phyloP scores from a whole-genome alignment of 1,140 invertebrate genomes.

The Megalopta genalis region DNA sequence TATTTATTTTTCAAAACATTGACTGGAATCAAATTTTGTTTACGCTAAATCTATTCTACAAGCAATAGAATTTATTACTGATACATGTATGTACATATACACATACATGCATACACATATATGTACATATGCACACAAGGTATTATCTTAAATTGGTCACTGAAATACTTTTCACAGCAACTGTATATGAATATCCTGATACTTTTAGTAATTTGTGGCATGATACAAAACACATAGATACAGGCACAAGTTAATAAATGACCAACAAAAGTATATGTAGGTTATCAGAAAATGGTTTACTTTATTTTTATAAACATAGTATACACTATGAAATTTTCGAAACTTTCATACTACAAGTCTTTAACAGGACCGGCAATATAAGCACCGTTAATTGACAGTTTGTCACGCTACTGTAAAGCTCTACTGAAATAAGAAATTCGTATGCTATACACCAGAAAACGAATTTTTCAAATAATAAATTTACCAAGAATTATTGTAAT shows the following conservation, averaged over 20 bases:
- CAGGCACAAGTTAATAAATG: constrained; percentile 10
- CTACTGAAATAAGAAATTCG: not conserved
- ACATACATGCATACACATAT: no score
- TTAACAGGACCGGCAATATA: not conserved
- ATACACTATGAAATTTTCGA: not conserved
- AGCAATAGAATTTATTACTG: no score
- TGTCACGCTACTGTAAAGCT: not conserved
- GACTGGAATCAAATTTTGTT: no score
- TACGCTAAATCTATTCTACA: no score
- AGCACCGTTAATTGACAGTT: constrained; percentile 33
- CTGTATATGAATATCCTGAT: not conserved
- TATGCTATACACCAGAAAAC: not conserved
- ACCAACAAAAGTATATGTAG: constrained; percentile 26
- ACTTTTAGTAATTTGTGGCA: not conserved
- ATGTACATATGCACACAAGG: no score
- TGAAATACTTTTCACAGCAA: no score
- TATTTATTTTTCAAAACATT: no score
- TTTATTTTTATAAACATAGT: constrained; percentile 10
- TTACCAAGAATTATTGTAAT: not conserved
- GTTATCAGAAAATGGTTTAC: constrained; percentile 28
- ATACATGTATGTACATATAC: no score
- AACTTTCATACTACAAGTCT: not conserved
- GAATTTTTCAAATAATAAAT: not conserved
- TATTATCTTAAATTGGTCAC: no score
- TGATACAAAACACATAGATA: not conserved